A percentile compares a stretch with the other conserved stretches of the same genome.
Evolutionary conservation across 2,888 invertebrate species (phyloP).

Genomic region (Drosophila basisetae): DNA sequence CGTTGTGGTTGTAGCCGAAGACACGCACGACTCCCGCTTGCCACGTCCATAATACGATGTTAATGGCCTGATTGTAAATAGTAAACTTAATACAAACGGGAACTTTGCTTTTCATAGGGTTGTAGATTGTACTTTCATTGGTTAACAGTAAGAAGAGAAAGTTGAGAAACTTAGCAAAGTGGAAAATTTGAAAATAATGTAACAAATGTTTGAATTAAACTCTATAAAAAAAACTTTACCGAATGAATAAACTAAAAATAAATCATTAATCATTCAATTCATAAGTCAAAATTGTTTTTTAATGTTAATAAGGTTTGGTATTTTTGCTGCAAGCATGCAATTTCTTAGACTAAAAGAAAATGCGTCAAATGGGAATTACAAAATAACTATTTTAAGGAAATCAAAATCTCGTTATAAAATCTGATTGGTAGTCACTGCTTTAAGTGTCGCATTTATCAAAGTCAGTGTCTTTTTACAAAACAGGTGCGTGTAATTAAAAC

Average conservation of each 20-base stretch:
- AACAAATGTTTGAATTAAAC: neutral
- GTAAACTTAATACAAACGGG: conserved; percentile 33
- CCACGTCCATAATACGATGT: conserved; percentile 89
- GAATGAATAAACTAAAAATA: neutral
- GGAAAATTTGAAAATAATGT: neutral
- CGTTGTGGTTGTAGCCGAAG: conserved; percentile 92
- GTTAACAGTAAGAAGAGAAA: neutral
- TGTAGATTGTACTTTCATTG: neutral
- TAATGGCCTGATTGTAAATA: conserved; percentile 87
- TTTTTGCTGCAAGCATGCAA: neutral
- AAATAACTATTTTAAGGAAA: conserved; percentile 2
- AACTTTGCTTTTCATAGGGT: conserved; percentile 7
- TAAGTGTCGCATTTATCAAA: conserved; percentile 10
- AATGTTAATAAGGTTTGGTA: neutral
- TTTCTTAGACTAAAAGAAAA: neutral
- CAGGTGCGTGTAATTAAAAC: conserved; percentile 56
- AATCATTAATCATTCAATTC: neutral
- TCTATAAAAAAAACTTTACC: neutral
- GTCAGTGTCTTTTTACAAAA: conserved; percentile 3
- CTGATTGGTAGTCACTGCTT: conserved; percentile 2
- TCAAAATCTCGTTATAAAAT: neutral
- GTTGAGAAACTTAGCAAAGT: neutral
- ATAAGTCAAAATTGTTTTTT: neutral
- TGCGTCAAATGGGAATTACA: neutral
- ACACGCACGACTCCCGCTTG: conserved; percentile 89